Evolutionary conservation across 2,888 invertebrate genomes (phyloP).

Genomic region (Alcis repandata): DNA sequence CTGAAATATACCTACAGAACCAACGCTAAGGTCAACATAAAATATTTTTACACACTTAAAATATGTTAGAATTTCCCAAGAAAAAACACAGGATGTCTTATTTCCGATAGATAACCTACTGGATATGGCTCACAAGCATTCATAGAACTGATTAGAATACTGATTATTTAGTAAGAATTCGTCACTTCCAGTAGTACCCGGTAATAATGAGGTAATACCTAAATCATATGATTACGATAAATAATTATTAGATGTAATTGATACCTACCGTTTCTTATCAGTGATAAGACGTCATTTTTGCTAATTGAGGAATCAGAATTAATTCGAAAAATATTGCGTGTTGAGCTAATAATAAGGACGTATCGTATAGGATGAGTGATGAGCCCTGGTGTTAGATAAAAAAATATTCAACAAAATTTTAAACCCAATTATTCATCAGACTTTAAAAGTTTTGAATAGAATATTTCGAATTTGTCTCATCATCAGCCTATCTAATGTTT

Average conservation of each 20-base stretch:
- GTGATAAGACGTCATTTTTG: not conserved
- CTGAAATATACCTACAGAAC: not conserved
- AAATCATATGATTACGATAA: conserved; percentile 13
- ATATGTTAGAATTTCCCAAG: conserved; percentile 7
- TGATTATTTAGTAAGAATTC: conserved; percentile 25
- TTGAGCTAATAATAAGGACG: no score
- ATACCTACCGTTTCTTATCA: not conserved
- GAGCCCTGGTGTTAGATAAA: no score
- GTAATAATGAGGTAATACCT: conserved; percentile 29
- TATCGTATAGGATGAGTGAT: no score
- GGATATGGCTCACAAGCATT: conserved; percentile 37
- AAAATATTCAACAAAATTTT: no score
- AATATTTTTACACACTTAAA: not conserved
- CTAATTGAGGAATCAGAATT: no score
- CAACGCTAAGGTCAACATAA: not conserved
- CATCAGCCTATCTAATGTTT: no score
- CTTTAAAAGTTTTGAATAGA: no score
- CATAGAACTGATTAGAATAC: conserved; percentile 35
- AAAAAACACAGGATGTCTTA: conserved; percentile 42
- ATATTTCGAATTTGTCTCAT: no score
- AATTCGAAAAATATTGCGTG: no score
- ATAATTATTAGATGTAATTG: conserved; percentile 14
- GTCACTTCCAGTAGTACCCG: conserved; percentile 36
- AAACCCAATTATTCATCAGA: no score
- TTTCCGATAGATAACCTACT: conserved; percentile 43